A percentile compares a stretch with the other conserved stretches of the same genome.
These are phyloP conservation scores for Etheostoma spectabile DNA, from an alignment of 2,113 vertebrate genomes.

Conservation along the genomic window DNA sequence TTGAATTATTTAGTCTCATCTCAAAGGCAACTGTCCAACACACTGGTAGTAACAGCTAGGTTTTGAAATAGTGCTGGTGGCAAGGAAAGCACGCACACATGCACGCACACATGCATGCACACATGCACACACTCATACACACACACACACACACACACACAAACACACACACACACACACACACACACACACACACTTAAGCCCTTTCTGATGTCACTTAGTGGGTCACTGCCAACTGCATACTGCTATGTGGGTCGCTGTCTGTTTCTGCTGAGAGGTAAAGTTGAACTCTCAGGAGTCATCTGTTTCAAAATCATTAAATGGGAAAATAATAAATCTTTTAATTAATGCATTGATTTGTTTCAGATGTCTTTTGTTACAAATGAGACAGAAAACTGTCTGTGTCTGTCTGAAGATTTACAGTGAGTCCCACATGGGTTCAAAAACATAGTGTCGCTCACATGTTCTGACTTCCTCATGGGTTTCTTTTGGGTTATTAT, in stretches of 20 bases:
- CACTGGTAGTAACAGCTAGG: neutral
- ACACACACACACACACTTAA: constrained; percentile 41
- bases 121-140: constrained; percentile 15
- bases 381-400: neutral
- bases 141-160: constrained; percentile 19
- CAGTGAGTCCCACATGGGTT: neutral
- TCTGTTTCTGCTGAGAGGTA: constrained; percentile 29
- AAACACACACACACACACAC: constrained; percentile 20
- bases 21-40: neutral
- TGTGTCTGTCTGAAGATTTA: neutral
- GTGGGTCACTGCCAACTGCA: constrained; percentile 51
- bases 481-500: neutral
- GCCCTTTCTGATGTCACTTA: constrained; percentile 57
- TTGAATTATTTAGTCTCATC: neutral
- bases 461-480: neutral
- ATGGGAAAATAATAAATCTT: neutral
- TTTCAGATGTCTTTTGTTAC: constrained; percentile 4
- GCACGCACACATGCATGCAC: constrained; percentile 6
- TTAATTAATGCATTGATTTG: neutral
- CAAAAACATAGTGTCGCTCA: neutral
- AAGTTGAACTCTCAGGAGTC: neutral
- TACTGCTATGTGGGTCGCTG: constrained; percentile 59
- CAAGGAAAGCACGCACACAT: constrained; percentile 5
- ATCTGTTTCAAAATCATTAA: constrained; percentile 5
- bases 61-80: constrained; percentile 11